Conservation (phyloP, 2,888 invertebrate species). For the Ptilodon capucinus region DNA sequence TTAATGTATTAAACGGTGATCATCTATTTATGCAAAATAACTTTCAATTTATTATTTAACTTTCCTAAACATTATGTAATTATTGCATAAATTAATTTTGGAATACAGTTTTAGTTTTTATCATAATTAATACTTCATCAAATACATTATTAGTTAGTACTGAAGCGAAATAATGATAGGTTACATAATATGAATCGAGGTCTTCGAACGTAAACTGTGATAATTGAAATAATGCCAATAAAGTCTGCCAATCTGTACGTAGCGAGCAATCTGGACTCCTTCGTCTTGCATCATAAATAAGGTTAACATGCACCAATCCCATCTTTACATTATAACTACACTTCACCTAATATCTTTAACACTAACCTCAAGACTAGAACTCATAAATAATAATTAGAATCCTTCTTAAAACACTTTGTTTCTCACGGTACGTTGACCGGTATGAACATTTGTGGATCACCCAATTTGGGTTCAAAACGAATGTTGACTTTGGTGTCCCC, state of each 20-base stretch:
- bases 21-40: neutral
- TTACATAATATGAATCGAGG: neutral
- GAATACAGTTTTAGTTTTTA: conserved; percentile 6
- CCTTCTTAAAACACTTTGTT: conserved; percentile 1
- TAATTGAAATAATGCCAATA: neutral
- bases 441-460: conserved; percentile 90
- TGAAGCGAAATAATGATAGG: neutral
- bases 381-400: conserved; percentile 38
- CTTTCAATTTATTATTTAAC: neutral
- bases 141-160: neutral
- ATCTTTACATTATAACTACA: neutral
- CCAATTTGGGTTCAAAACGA: conserved; percentile 90
- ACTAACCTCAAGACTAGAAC: conserved; percentile 55
- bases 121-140: neutral
- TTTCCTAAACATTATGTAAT: neutral
- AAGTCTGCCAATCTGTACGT: neutral
- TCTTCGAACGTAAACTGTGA: neutral
- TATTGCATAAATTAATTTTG: neutral
- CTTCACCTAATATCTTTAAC: conserved; percentile 7
- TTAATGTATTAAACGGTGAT: conserved; percentile 4
- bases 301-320: neutral
- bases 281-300: neutral
- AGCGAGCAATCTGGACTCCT: neutral
- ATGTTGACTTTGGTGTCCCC: conserved; percentile 89
- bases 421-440: conserved; percentile 87